Conservation (phyloP, 2,113 vertebrate genomes). For the Bostrychus sinensis region DNA sequence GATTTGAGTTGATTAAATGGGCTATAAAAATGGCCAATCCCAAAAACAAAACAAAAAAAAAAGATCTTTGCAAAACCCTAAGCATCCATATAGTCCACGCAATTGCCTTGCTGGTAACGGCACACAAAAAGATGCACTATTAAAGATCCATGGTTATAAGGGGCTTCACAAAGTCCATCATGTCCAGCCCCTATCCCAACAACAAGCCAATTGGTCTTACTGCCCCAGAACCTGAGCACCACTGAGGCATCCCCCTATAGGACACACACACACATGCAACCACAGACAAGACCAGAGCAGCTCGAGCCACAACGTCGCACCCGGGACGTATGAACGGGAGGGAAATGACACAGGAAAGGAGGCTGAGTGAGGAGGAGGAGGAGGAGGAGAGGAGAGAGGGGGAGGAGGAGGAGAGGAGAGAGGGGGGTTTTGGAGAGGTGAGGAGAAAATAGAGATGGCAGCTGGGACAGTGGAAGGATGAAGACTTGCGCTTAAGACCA, state of each 20-base stretch:
- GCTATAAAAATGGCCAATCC: slow-evolving; percentile 37
- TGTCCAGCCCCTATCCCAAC: slow-evolving; percentile 31
- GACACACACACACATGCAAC: slow-evolving; percentile 46
- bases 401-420: slow-evolving; percentile 11
- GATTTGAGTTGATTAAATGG: slow-evolving; percentile 22
- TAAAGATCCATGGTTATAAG: slow-evolving; percentile 27
- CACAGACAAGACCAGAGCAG: slow-evolving; percentile 30
- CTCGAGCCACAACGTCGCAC: slow-evolving; percentile 38
- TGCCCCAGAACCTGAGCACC: slow-evolving; percentile 52
- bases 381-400: slow-evolving; percentile 13
- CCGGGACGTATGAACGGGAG: slow-evolving; percentile 51
- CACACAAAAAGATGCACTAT: slow-evolving; percentile 25
- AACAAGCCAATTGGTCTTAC: slow-evolving; percentile 46
- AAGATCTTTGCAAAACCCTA: not conserved
- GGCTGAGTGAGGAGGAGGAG: slow-evolving; percentile 36
- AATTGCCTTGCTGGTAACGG: slow-evolving; percentile 12
- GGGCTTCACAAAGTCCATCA: slow-evolving; percentile 33
- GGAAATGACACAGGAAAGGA: slow-evolving; percentile 62
- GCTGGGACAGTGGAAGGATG: slow-evolving; percentile 60
- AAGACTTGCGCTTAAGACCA: slow-evolving; percentile 67
- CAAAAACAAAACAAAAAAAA: slow-evolving; percentile 21
- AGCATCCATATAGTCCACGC: slow-evolving; percentile 4
- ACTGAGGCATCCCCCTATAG: slow-evolving; percentile 76
- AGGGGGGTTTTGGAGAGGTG: slow-evolving; percentile 35
- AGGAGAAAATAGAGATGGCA: slow-evolving; percentile 44